These are phyloP conservation scores for Rhodeus uyekii DNA, from an alignment of 2,797 vertebrate genomes.

Conservation along the genomic window DNA sequence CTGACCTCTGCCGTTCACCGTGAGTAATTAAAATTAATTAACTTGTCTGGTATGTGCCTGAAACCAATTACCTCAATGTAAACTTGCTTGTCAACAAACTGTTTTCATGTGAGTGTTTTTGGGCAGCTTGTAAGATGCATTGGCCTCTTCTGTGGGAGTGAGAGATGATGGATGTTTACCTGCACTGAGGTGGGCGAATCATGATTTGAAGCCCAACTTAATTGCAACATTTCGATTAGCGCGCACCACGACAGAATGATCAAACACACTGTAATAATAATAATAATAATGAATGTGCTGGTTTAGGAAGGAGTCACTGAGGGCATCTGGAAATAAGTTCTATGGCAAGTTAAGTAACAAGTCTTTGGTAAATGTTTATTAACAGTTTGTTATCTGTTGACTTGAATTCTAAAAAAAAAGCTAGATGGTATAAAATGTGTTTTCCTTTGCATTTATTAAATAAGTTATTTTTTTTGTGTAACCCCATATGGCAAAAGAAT, in stretches of 20 bases:
- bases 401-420: neutral
- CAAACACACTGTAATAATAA: constrained; percentile 40
- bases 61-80: constrained; percentile 73
- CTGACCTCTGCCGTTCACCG: constrained; percentile 60
- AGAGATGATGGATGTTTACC: constrained; percentile 71
- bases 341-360: neutral
- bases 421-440: neutral
- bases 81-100: constrained; percentile 69
- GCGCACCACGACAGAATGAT: constrained; percentile 24
- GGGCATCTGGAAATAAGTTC: neutral
- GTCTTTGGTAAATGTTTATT: neutral
- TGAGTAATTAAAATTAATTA: constrained; percentile 79
- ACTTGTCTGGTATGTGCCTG: constrained; percentile 68
- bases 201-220: constrained; percentile 69
- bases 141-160: constrained; percentile 59
- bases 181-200: constrained; percentile 61
- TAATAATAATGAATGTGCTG: constrained; percentile 36
- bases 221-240: constrained; percentile 63
- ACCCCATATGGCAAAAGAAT: neutral
- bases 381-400: neutral
- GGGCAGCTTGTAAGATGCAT: constrained; percentile 56
- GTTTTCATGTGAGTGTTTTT: constrained; percentile 62
- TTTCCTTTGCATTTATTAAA: neutral
- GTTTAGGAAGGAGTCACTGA: neutral
- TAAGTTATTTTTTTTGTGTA: neutral